These are phyloP conservation scores for Elaphurus davidianus DNA, from an alignment of 2,113 vertebrate genomes.

Conservation along the genomic window DNA sequence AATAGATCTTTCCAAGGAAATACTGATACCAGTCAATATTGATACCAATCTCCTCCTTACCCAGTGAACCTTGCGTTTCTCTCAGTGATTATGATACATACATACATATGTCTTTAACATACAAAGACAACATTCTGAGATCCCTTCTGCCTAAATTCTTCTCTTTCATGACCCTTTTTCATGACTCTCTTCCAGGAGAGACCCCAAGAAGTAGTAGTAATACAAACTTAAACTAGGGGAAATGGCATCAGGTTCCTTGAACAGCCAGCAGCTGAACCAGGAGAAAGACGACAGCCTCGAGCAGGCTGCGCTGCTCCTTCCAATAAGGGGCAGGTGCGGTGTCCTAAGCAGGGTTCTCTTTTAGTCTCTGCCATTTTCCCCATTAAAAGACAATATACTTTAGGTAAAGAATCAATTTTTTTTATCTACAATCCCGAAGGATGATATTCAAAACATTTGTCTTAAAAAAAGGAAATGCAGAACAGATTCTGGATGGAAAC, in stretches of 20 bases:
- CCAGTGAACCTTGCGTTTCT: background rate
- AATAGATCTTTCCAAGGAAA: background rate
- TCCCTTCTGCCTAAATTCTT: background rate
- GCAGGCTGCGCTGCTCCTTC: background rate
- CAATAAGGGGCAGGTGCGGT: rapidly evolving
- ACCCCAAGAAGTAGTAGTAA: background rate
- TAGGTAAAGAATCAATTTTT: background rate
- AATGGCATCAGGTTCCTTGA: background rate
- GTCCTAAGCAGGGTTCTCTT: background rate
- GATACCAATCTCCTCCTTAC: too few relatives aligned
- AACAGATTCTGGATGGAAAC: background rate
- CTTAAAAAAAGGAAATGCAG: background rate
- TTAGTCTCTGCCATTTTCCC: background rate
- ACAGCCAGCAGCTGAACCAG: background rate
- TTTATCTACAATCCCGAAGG: background rate
- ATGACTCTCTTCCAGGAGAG: background rate
- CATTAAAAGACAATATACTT: background rate
- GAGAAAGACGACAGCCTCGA: background rate
- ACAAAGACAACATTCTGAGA: background rate
- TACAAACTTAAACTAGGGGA: background rate
- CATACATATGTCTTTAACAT: background rate
- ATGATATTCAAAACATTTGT: background rate
- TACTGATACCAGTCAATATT: background rate
- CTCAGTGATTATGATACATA: background rate
- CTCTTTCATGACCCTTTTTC: background rate